These are phyloP conservation scores for Maniola jurtina DNA, from an alignment of 1,140 invertebrate species.

Conservation along the genomic window DNA sequence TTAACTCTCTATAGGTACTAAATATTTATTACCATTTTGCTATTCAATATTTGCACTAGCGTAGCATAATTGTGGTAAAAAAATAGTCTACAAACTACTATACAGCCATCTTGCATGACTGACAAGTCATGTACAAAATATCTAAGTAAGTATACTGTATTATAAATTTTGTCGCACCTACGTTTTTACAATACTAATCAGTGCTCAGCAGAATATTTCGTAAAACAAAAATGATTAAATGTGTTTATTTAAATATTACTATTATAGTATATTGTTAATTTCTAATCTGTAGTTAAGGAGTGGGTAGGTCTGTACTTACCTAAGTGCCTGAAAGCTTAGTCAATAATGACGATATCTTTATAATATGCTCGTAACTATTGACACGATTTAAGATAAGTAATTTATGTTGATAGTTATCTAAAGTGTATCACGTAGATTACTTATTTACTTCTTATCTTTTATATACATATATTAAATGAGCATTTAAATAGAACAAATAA, in stretches of 20 bases:
- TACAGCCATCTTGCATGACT: slow-evolving; percentile 15
- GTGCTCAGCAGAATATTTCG: too few relatives aligned
- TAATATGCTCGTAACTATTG: background rate
- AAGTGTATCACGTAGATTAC: background rate
- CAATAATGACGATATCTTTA: too few relatives aligned
- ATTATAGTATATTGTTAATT: too few relatives aligned
- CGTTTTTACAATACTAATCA: background rate
- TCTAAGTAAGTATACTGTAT: background rate
- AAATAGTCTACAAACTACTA: too few relatives aligned
- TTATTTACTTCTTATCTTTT: background rate
- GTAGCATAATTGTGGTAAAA: slow-evolving; percentile 49
- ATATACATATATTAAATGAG: background rate
- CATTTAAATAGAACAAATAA: slow-evolving; percentile 8
- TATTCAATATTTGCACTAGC: slow-evolving; percentile 29
- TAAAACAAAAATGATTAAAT: too few relatives aligned
- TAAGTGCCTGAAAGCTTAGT: too few relatives aligned
- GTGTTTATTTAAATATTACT: too few relatives aligned
- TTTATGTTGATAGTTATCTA: slow-evolving; percentile 8
- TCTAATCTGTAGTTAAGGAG: too few relatives aligned
- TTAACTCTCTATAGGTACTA: background rate
- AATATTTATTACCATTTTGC: slow-evolving; percentile 10
- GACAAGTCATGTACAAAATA: slow-evolving; percentile 1
- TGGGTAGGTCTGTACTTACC: too few relatives aligned
- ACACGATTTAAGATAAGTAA: background rate
- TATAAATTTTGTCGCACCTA: background rate